Base-by-base conservation (phyloP, 2,888 invertebrate species). In the Plusia festucae region DNA sequence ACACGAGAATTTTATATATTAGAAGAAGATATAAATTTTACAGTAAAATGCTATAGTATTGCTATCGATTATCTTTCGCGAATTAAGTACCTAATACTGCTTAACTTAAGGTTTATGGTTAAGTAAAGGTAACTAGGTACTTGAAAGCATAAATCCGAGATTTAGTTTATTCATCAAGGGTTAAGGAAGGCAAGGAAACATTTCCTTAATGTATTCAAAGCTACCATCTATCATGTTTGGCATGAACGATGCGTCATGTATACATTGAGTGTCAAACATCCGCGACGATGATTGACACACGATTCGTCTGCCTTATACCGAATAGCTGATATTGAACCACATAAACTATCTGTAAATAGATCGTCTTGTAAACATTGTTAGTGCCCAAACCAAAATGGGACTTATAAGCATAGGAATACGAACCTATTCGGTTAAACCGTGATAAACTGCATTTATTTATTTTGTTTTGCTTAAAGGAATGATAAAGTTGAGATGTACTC, bases 201-300 rank as follows among this genome's bases (percentile, higher is more conserved):
- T 15, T n/a, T n/a, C 40, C 40, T 24, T 30, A 52, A 72, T 54
- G 22, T 60, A 32, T 68, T 30, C 22, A 54, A 20, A 67, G 46
- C 11, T n/a, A 18, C 18, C 46, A 51, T 52, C 30, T 52, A 60
- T 60, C 32, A 64, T 46, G 60, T 59, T 18, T 32, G 20, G 53
- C 32, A 54, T 49, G 27, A 59, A 58, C 20, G 16, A 4, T 53
- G 20, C 15, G 18, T 57, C 13, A 18, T 51, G 18, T 49, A 15
- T 51, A 40, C 18, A 55, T 16, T n/a, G 15, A 20, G 15, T 59
- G 46, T 60, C 68, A 64, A 73, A 58, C 60, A 34, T 54, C 16
- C 13, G 15, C 16, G 27, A 30, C 18, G 18, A 13, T 55, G 73
- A 73, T 54, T 58, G 72, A 68, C 72, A 59, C 57, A 18, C 52